Percentiles rank a stretch among this genome's conserved stretches.
Conservation (phyloP, 2,888 invertebrate species). For the Rutpela maculata region DNA sequence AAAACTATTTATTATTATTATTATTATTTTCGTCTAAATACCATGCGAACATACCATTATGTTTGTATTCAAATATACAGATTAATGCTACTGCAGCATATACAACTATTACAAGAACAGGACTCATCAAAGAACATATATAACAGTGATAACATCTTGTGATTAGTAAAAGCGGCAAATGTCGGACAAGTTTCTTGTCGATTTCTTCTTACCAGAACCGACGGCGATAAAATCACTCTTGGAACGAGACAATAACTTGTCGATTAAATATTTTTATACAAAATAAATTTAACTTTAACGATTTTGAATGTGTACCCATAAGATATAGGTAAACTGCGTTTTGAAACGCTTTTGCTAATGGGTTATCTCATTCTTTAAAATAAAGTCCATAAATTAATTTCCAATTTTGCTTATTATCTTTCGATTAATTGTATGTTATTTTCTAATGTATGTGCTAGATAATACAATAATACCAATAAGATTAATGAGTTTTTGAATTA, state of each 20-base stretch:
- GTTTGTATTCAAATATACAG: neutral
- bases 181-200: constrained; percentile 54
- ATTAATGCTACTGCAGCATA: neutral
- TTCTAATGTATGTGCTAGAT: too few species aligned
- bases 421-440: too few species aligned
- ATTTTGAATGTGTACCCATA: constrained; percentile 17
- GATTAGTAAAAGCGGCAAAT: constrained; percentile 55
- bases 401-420: too few species aligned
- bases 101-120: constrained; percentile 24
- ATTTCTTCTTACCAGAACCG: constrained; percentile 49
- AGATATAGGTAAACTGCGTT: neutral
- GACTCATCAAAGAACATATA: constrained; percentile 28
- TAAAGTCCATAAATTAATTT: too few species aligned
- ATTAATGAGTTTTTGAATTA: too few species aligned
- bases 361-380: neutral
- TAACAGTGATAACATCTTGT: constrained; percentile 49
- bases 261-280: constrained; percentile 29
- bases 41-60: too few species aligned
- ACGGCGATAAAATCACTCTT: constrained; percentile 48
- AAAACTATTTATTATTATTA: too few species aligned
- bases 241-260: constrained; percentile 47
- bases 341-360: neutral
- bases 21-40: too few species aligned
- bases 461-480: too few species aligned
- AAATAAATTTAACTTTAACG: constrained; percentile 46